Evolutionary conservation across 2,888 invertebrate species (phyloP).

Genomic region (Erpobdella octoculata): DNA sequence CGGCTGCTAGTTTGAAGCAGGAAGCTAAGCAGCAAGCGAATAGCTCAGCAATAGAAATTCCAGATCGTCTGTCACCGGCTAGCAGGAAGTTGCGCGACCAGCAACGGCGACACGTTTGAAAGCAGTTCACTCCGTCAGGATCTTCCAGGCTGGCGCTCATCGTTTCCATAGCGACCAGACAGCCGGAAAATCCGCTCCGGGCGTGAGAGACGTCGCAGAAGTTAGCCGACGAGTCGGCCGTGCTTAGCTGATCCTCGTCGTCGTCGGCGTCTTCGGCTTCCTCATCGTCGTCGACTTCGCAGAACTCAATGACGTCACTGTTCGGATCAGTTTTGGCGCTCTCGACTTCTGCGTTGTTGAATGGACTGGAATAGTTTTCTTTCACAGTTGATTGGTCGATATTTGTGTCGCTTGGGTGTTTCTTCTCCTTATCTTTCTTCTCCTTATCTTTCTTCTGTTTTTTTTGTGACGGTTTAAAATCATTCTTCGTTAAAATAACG

Average conservation of each 20-base stretch:
- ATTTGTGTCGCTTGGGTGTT: no score
- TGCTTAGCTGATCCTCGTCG: not conserved
- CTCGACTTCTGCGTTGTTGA: no score
- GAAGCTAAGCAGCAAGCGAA: not conserved
- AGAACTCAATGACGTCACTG: not conserved
- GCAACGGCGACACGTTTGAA: no score
- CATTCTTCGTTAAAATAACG: no score
- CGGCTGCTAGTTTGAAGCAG: not conserved
- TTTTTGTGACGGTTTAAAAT: no score
- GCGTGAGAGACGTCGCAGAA: not conserved
- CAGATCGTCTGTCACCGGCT: no score
- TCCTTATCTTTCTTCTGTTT: no score
- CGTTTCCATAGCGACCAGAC: constrained; percentile 8
- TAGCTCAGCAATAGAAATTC: not conserved
- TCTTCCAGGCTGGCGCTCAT: not conserved
- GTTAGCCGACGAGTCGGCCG: not conserved
- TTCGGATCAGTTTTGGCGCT: not conserved
- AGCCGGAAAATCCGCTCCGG: not conserved
- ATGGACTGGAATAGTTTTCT: no score
- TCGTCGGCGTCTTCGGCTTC: not conserved
- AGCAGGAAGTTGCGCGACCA: no score
- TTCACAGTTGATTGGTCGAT: no score
- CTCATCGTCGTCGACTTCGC: not conserved
- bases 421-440: no score
- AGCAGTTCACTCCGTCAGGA: not conserved